Evolutionary conservation across 2,113 vertebrate species (phyloP).

Genomic region (Hypomesus transpacificus): DNA sequence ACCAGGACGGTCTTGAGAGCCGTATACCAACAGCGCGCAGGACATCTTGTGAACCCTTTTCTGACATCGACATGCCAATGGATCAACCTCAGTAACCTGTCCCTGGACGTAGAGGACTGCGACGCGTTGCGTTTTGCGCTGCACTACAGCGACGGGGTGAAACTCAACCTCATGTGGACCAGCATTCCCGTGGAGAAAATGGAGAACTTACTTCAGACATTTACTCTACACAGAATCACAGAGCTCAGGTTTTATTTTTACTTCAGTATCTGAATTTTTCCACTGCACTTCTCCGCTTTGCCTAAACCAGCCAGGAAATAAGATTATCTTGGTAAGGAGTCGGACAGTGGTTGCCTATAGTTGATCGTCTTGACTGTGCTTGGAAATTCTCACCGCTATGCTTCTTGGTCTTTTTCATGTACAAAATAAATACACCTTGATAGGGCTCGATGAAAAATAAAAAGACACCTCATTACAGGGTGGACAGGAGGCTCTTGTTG

Average conservation of each 20-base stretch:
- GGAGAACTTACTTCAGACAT: conserved; percentile 9
- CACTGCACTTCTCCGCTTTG: background rate
- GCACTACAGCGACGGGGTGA: conserved; percentile 33
- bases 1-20: conserved; percentile 23
- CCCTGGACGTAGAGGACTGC: conserved; percentile 26
- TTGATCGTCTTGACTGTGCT: no score
- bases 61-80: conserved; percentile 17
- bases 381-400: no score
- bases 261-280: background rate
- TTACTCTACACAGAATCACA: conserved; percentile 28
- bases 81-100: conserved; percentile 29
- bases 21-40: conserved; percentile 17
- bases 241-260: conserved; percentile 21
- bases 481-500: conserved; percentile 37
- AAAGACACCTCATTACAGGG: conserved; percentile 3
- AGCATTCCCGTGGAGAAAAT: conserved; percentile 18
- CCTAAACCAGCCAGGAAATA: no score
- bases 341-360: no score
- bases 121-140: conserved; percentile 32
- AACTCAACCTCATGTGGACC: conserved; percentile 25
- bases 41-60: conserved; percentile 22
- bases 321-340: no score
- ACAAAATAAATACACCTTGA: no score
- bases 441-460: no score
- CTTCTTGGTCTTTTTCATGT: no score